Evolutionary conservation across 2,113 vertebrate genomes (phyloP), one percentile per base, ranked within the genome.

Genomic region (Corydoras maculifer): DNA sequence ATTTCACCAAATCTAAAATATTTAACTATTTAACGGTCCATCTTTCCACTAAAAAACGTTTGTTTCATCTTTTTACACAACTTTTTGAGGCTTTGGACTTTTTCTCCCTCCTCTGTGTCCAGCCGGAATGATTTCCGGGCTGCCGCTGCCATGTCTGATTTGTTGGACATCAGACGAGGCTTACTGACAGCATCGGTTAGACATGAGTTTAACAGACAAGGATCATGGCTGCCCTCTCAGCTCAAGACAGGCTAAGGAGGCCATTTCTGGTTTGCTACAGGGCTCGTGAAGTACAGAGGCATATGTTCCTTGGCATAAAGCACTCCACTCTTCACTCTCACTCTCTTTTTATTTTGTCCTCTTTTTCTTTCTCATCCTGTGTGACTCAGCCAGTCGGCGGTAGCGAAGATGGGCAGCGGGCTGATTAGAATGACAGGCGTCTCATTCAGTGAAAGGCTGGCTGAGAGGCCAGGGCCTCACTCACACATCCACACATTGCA

Each of bases 351-450:
- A 57, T 76, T 62, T 79, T 79, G 51, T 60, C 65, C 25, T 78
- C 65, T 63, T 53, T 66, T 65, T 58, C 35, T 69, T 62, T 73
- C 57, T 75, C 65, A 35, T 48, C 66, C 60, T 62, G 63, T 64
- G 43, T 77, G 68, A 63, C 73, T 70, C 73, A 72, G 68, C 72
- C 81, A 73, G 76, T 70, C 69, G 31, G 75, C 67, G 65, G 77
- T 75, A 74, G 79, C 65, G 69, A 60, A 69, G 81, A 85, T 0
- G 72, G 81, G 83, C 81, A 74, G 82, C 77, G 82, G 78, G 82
- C 57, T 61, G 76, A 88, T 85, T 74, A 84, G 86, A 90, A 84
- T 88, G 89, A 89, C 87, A 88, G 84, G 86, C 84, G 82, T 81
- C 86, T 72, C 63, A 54, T 71, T 82, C 68, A 55, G 72, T 65